Base-by-base conservation (phyloP, 2,113 vertebrate genomes). In the Panthera tigris region DNA sequence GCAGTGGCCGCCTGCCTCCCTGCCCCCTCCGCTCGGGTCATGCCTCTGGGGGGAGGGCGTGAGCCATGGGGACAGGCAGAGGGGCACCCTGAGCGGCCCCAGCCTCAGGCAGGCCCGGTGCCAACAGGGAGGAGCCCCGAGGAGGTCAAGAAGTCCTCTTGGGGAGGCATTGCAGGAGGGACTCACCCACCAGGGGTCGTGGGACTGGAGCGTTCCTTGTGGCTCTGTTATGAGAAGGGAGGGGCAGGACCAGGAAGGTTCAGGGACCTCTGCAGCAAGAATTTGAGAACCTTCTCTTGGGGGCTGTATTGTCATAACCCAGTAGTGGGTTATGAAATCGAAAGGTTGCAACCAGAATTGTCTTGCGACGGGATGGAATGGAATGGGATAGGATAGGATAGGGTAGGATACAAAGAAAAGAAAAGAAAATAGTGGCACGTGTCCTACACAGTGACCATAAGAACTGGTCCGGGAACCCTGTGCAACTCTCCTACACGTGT, bases 401-500 rank as follows among this genome's bases (percentile, higher is more conserved):
- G 68, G 10, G 19, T 7, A 11, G 27, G 7, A 18, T 1, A 7
- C 29, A 6, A 21, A 48, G 55, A 7, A 52, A 23, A 55, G 52
- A 41, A 33, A 3, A 94, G 91, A n/a, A 71, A 55, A 50, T 1
- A 5, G 2, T 7, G 18, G 39, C 69, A 31, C 5, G 3, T 13
- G 2, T 29, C 25, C 7, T 33, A 0, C 4, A 0, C 2, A 61
- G 71, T 36, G 13, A 33, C 0, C 0, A 3, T 48, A 25, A 50
- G 45, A 48, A 82, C 11, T 5, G 33, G 13, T 33, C 69, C 18
- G 1, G 45, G 84, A 85, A 50, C 29, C 11, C 78, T 29, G 13
- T 18, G 15, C 14, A 1, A 27, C 29, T 5, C 71, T 55, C 71
- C 78, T 31, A 5, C 5, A 0, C 10, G 25, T 11, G 21, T 89